Evolutionary conservation across 2,888 invertebrate species (phyloP).

Genomic region (Rhingia rostrata): DNA sequence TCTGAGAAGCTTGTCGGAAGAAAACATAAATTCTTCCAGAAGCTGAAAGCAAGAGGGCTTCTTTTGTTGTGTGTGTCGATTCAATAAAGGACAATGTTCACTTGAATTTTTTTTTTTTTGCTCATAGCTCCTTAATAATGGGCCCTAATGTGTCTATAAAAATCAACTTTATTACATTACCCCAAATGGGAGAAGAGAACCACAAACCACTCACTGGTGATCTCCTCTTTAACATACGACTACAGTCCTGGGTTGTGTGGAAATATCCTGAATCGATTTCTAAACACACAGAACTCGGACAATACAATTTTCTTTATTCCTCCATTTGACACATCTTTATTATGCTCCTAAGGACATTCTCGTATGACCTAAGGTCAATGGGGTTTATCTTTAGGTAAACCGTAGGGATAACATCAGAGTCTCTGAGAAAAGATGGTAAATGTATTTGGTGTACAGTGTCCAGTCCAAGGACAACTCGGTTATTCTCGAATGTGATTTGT

Average conservation of each 20-base stretch:
- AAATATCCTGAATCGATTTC: constrained; percentile 64
- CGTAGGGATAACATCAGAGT: constrained; percentile 62
- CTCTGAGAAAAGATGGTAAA: constrained; percentile 41
- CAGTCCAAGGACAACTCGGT: constrained; percentile 12
- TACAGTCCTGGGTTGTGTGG: constrained; percentile 1
- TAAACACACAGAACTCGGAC: constrained; percentile 63
- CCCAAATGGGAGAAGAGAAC: constrained; percentile 48
- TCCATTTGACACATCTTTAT: constrained; percentile 72
- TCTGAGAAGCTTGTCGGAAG: constrained; percentile 22
- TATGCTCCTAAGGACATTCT: constrained; percentile 58
- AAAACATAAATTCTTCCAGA: constrained; percentile 53
- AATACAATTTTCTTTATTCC: constrained; percentile 74
- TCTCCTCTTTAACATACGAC: constrained; percentile 65
- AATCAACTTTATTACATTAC: constrained; percentile 72
- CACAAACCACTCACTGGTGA: constrained; percentile 24
- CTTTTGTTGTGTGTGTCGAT: constrained; percentile 70
- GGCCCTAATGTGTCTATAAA: constrained; percentile 70
- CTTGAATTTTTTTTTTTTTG: background rate
- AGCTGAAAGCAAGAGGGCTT: constrained; percentile 6
- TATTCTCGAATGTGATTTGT: constrained; percentile 31
- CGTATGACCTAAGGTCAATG: constrained; percentile 65
- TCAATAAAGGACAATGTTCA: constrained; percentile 70
- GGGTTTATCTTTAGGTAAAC: constrained; percentile 61
- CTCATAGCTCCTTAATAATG: constrained; percentile 57
- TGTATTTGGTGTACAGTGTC: background rate